Conservation (phyloP, 2,888 invertebrate genomes). For the Fragum sueziense region DNA sequence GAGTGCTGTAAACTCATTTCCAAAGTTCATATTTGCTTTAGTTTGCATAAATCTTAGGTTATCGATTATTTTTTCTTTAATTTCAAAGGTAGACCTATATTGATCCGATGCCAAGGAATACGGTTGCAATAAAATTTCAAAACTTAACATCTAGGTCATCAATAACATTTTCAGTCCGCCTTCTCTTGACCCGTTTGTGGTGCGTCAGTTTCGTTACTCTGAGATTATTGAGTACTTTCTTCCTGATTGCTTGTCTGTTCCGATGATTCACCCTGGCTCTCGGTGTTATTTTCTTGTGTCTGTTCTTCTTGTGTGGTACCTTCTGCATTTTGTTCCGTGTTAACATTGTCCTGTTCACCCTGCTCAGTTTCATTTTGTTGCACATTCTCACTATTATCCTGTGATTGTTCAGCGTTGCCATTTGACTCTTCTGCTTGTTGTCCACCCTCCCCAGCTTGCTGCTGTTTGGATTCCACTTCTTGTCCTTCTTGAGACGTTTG, state of each 20-base stretch:
- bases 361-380: conserved; percentile 6
- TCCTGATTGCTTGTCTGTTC: conserved; percentile 8
- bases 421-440: conserved; percentile 1
- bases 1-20: too few relatives aligned
- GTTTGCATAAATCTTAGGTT: too few relatives aligned
- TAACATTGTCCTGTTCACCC: conserved; percentile 8
- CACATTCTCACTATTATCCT: background rate
- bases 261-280: background rate
- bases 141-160: background rate
- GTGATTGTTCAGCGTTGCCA: background rate
- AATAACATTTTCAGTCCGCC: background rate
- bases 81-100: too few relatives aligned
- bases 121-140: too few relatives aligned
- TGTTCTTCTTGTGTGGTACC: background rate
- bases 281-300: background rate
- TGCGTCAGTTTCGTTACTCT: background rate
- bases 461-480: background rate
- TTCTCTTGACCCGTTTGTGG: conserved; percentile 3
- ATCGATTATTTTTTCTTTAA: too few relatives aligned
- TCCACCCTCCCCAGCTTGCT: background rate
- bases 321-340: conserved; percentile 12
- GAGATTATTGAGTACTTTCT: background rate
- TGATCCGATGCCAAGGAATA: too few relatives aligned
- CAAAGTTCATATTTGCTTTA: too few relatives aligned
- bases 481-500: too few relatives aligned